A percentile compares a stretch with the other conserved stretches of the same genome.
These are phyloP conservation scores for Stenotaenia linearis DNA, from an alignment of 2,888 invertebrate species.

Conservation along the genomic window DNA sequence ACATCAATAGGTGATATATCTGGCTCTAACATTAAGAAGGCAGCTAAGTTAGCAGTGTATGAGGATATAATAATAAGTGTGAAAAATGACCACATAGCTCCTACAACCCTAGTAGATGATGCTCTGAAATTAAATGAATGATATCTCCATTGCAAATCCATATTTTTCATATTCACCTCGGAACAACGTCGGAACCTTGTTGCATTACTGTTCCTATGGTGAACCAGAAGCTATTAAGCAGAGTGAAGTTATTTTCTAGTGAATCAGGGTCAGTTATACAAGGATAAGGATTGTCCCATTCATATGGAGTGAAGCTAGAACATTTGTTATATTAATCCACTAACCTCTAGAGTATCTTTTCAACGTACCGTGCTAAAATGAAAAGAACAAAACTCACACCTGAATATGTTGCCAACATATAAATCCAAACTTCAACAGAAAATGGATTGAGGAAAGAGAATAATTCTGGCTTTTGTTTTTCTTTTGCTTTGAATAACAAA, in stretches of 20 bases:
- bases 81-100: constrained; percentile 91
- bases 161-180: constrained; percentile 35
- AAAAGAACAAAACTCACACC: constrained; percentile 89
- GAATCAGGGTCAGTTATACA: constrained; percentile 75
- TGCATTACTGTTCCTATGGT: constrained; percentile 50
- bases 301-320: constrained; percentile 80
- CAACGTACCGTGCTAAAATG: constrained; percentile 77
- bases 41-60: constrained; percentile 92
- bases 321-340: too few species aligned
- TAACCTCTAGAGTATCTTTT: too few species aligned
- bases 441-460: constrained; percentile 95
- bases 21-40: constrained; percentile 83
- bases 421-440: constrained; percentile 91
- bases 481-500: constrained; percentile 88
- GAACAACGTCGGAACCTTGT: constrained; percentile 48
- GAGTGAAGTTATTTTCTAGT: constrained; percentile 63
- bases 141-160: neutral
- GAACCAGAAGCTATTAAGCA: constrained; percentile 39
- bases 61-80: constrained; percentile 93
- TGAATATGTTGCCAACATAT: constrained; percentile 92
- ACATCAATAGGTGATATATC: constrained; percentile 93
- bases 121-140: constrained; percentile 61
- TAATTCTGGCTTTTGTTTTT: constrained; percentile 84
- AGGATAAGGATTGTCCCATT: constrained; percentile 75
- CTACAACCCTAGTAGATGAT: constrained; percentile 82